Base-by-base conservation (phyloP, 2,113 vertebrate genomes). In the Rhagologus leucostigma region DNA sequence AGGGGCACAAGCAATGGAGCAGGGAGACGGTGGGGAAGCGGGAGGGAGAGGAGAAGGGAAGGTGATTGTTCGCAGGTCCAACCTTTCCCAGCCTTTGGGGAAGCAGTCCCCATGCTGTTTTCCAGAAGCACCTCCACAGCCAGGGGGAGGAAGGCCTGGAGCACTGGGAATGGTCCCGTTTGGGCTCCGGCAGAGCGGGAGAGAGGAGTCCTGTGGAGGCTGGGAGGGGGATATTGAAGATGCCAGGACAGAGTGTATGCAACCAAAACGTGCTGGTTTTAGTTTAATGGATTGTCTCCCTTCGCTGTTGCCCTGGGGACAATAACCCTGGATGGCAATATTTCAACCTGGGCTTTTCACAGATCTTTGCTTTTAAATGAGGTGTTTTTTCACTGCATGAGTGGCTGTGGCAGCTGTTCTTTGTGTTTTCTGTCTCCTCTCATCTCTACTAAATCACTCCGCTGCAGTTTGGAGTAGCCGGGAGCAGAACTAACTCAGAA, bases 201-300 rank as follows among this genome's bases (percentile, higher is more conserved):
- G 90, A 91, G 85, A 91, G 87, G 70, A 95, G 70, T 83, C 75
- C n/a, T 62, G 84, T 69, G 84, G 87, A 90, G 85, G 93, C 83
- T 65, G 9, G 42, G 63, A 74, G 50, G 74, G 53, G 53, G 91
- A 47, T 47, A 29, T 37, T 74, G 84, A 64, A 50, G 90, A 71
- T 37, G 62, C 71, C 77, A 56, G 87, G 94, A 84, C 75, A 84
- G 93, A 96, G 91, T 6, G 32, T 81, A 49, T 5, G 84, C 89
- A 96, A 95, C 89, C 81, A 94, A 96, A 94, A 93, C 35, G 60
- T 95, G 97, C 92, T 97, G 94, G 96, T 97, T 98, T 98, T 98
- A 97, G 98, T 98, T 97, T 98, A 98, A 98, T 98, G 97, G 97
- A 98, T 97, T 98, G 96, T 96, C 97, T 96, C 95, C 95, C 94